Evolutionary conservation across 2,888 invertebrate species (phyloP), one percentile per base, ranked within the genome.

Genomic region (Drosophila acutilabella): DNA sequence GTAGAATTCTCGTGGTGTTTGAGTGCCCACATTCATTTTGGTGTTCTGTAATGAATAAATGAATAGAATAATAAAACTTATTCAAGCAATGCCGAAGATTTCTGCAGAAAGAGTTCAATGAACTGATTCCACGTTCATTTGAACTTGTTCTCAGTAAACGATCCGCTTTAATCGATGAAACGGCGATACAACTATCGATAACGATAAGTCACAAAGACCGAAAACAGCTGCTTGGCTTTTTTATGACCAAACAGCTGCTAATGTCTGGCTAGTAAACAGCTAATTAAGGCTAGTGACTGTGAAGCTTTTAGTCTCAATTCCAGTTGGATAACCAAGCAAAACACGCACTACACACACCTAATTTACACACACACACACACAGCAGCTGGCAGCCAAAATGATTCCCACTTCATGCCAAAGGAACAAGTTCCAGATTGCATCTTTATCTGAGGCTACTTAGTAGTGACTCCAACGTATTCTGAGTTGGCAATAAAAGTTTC

Each of bases 371-470:
- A 50, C 48, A 51, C 74, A 59, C 33, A 18, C 54, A 23, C 74
- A 84, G 79, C 65, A 56, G 61, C 81, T 78, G 74, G 64, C 84
- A 81, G 81, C 78, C 75, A 41, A 64, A 71, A 62, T 78, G 60
- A 52, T 56, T 50, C 42, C 10, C 20, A 2, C 13, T 48, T 42
- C 41, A 33, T 33, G 50, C 20, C 20, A 33, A 33, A 16, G 18
- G 67, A 87, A 83, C 84, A 83, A 87, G 72, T 87, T 78, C 71
- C 83, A 84, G 83, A 84, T 84, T 87, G 88, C 89, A 87, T 78
- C 78, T 74, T 74, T 74, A 87, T 79, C 88, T 81, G 51, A 4
- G 59, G 65, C 33, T 57, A 42, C 16, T 45, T 45, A 36, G 36
- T 36, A 36, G 36, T 40, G 62, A 56, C 64, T 52, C 36, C 45